Percentiles rank a stretch among this genome's conserved stretches.
phyloP scores from a whole-genome alignment of 2,113 vertebrate species.

The Hiodon alosoides region DNA sequence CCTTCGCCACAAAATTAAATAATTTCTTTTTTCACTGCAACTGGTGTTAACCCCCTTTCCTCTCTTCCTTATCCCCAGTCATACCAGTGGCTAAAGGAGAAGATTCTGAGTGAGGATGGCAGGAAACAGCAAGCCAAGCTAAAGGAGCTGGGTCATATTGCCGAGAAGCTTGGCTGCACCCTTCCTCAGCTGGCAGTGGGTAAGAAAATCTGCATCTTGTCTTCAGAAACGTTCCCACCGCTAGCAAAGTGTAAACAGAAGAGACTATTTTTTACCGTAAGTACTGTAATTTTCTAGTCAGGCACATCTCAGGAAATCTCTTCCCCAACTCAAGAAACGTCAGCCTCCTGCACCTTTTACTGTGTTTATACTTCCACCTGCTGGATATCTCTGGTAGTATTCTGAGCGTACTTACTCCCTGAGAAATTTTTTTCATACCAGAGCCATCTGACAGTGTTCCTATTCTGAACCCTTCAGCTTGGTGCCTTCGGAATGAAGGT shows the following conservation, averaged over 20 bases:
- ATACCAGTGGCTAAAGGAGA: constrained; percentile 97
- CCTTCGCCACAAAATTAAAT: too few relatives aligned
- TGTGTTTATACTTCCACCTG: not conserved
- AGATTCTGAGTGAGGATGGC: constrained; percentile 91
- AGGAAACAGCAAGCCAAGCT: constrained; percentile 90
- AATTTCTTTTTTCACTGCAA: not conserved
- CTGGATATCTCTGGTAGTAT: constrained; percentile 1
- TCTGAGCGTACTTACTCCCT: not conserved
- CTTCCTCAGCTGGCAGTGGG: constrained; percentile 94
- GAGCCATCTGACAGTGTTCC: not conserved
- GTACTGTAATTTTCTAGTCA: not conserved
- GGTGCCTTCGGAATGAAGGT: constrained; percentile 94
- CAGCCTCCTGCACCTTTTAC: not conserved
- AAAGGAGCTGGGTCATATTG: constrained; percentile 86
- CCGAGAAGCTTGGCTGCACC: constrained; percentile 88
- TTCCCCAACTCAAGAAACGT: not conserved
- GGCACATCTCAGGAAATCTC: not conserved
- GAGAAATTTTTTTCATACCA: too few relatives aligned
- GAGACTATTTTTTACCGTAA: constrained; percentile 2
- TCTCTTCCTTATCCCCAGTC: constrained; percentile 59
- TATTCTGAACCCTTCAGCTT: constrained; percentile 62
- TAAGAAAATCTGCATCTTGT: constrained; percentile 46
- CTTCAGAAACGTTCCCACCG: not conserved
- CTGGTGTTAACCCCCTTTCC: not conserved
- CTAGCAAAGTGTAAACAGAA: not conserved